Evolutionary conservation across 2,888 invertebrate species (phyloP), one percentile per base, ranked within the genome.

Genomic region (Drosophila parthenogenetica): DNA sequence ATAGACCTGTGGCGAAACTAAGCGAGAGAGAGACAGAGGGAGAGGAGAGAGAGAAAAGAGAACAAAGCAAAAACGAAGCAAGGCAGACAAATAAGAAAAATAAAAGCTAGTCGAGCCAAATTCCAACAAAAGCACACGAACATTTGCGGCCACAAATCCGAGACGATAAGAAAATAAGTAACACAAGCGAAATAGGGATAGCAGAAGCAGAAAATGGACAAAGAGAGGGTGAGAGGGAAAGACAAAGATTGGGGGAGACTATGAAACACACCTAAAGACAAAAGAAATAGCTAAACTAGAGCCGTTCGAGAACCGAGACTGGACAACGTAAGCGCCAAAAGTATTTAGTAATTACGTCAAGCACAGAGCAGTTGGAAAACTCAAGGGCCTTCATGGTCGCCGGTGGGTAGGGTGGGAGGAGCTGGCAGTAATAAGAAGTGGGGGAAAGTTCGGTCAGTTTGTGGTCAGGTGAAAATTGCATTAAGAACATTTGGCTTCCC

Each of bases 321-420:
- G 80, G 72, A 68, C 64, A 69, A 39, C 62, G 63, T 64, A 69
- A 74, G 77, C 71, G 68, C 73, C 87, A 75, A 77, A 87, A 86
- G 80, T 86, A 86, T 88, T 88, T 86, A 84, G 89, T 86, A 84
- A 86, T 84, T 88, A 86, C 87, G 87, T 88, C 77, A 68, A 72
- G 74, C 39, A 61, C 14, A 50, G 39, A 46, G 17, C 51, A 48
- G 53, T 48, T 32, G 37, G 16, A 42, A 48, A 53, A 42, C 13
- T 19, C 45, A 37, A 49, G 53, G 43, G 53, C 43, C 45, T 25
- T 35, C 22, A n/a, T 13, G 35, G 5, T 16, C 14, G 19, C 8
- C 25, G 13, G 13, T 45, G 43, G 22, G 35, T 19, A 7, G 49
- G 3, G 11, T 3, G 13, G 0, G 17, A 14, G 22, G n/a, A n/a